Base-by-base conservation (phyloP, 2,113 vertebrate genomes). In the Rostratula benghalensis region DNA sequence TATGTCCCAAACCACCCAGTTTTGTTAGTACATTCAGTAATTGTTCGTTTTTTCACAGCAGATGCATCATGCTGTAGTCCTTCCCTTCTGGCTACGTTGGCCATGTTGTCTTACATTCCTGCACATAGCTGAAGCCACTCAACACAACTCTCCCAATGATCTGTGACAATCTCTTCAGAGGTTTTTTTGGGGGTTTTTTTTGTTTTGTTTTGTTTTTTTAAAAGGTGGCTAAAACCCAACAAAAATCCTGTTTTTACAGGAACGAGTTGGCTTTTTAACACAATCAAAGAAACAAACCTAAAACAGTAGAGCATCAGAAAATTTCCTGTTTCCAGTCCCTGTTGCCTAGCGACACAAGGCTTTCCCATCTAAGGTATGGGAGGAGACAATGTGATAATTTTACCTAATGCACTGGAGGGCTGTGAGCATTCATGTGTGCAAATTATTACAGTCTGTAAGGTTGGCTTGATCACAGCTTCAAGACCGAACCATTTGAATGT, bases 21-120 rank as follows among this genome's bases (percentile, higher is more conserved):
- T 94, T 92, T 95, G 85, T 93, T 87, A 93, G 88, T 90, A 93
- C 88, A 82, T 89, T 94, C 90, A 87, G 94, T 91, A 95, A 96
- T 94, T 96, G 90, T 96, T 95, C 39, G 0, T 28, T 93, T 94
- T 96, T 97, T 93, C 94, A 89, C 80, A 96, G 88, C 93, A 93
- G 81, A 96, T 94, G 79, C 68, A 96, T 95, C 89, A 93, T 86
- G 70, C 93, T 94, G 83, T 95, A 97, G 94, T 93, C 59, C 69
- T 95, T 95, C 76, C 95, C 94, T 95, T 95, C 92, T 95, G 93
- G 93, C 93, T 93, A 43, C 0, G 0, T 74, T 95, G 92, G 92
- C 90, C 57, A 33, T 85, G 82, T 88, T 95, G 91, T 68, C 85
- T 91, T 87, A 81, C 92, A 94, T 95, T 97, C 92, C 80, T 82